Evolutionary conservation across 1,140 invertebrate genomes (phyloP).

Genomic region (Scaptomyza pallida): DNA sequence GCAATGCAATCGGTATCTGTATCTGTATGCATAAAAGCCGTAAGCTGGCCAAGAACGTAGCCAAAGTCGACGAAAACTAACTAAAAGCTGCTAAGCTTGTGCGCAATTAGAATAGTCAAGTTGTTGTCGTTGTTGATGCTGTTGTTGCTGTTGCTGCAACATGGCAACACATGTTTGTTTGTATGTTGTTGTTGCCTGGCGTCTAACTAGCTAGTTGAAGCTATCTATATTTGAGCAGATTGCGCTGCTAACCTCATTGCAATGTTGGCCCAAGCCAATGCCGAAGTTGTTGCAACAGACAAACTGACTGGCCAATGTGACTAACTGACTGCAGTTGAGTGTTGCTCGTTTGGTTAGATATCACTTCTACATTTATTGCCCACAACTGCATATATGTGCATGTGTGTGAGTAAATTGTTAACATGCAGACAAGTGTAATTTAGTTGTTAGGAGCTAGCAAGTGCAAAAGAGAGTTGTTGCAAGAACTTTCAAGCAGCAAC

Average conservation of each 20-base stretch:
- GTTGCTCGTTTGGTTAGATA: constrained; percentile 57
- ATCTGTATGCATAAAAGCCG: constrained; percentile 57
- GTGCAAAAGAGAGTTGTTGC: constrained; percentile 22
- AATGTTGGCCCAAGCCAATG: constrained; percentile 60
- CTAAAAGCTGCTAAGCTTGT: constrained; percentile 81
- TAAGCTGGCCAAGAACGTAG: constrained; percentile 47
- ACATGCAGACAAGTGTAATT: constrained; percentile 83
- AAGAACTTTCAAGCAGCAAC: constrained; percentile 49
- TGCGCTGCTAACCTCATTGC: constrained; percentile 80
- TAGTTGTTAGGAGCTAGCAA: constrained; percentile 67
- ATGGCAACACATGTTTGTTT: constrained; percentile 66
- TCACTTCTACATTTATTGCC: constrained; percentile 57
- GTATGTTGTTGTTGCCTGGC: constrained; percentile 49
- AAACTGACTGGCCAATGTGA: constrained; percentile 69
- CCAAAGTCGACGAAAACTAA: constrained; percentile 75
- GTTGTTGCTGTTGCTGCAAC: constrained; percentile 58
- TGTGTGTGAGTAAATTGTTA: constrained; percentile 70
- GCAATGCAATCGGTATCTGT: constrained; percentile 15
- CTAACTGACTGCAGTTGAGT: constrained; percentile 60
- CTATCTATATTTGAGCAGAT: constrained; percentile 82
- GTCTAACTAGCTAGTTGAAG: constrained; percentile 70
- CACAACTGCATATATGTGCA: constrained; percentile 30
- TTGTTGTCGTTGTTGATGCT: constrained; percentile 35
- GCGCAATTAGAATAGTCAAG: constrained; percentile 77
- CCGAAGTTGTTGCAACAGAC: constrained; percentile 42